These are phyloP conservation scores for Furnarius figulus DNA, from an alignment of 2,113 vertebrate species.

Conservation along the genomic window DNA sequence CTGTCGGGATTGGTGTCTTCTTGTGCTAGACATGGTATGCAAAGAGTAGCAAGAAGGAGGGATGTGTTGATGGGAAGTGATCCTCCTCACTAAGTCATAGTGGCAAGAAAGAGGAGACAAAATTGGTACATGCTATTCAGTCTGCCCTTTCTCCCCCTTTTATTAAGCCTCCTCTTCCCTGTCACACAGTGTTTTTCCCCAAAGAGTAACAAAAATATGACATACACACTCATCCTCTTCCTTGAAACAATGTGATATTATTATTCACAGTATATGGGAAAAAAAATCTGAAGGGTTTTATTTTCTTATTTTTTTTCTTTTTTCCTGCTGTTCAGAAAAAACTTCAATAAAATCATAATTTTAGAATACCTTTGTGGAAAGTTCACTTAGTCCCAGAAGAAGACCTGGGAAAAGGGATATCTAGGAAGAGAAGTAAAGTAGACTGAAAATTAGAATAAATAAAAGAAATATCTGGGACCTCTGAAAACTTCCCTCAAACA, in stretches of 20 bases:
- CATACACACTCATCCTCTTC: neutral
- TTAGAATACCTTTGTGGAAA: neutral
- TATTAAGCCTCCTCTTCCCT: neutral
- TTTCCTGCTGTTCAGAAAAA: neutral
- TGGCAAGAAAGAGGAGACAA: neutral
- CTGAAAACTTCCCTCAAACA: neutral
- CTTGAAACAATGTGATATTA: neutral
- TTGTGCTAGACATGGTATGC: neutral
- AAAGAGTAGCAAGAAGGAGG: neutral
- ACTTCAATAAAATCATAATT: neutral
- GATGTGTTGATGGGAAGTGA: neutral
- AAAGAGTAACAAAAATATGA: neutral
- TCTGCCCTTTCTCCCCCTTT: accelerated
- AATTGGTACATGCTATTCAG: neutral
- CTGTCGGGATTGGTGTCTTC: neutral
- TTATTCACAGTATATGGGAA: neutral
- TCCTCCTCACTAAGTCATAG: neutral
- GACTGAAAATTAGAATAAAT: neutral
- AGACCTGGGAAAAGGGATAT: neutral
- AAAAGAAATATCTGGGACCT: neutral
- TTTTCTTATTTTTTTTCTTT: neutral
- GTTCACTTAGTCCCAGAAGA: neutral
- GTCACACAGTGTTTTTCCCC: neutral
- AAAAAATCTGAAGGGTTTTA: neutral
- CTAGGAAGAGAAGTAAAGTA: neutral